These are phyloP conservation scores for Argya squamiceps DNA, from an alignment of 2,797 vertebrate species.

Conservation along the genomic window DNA sequence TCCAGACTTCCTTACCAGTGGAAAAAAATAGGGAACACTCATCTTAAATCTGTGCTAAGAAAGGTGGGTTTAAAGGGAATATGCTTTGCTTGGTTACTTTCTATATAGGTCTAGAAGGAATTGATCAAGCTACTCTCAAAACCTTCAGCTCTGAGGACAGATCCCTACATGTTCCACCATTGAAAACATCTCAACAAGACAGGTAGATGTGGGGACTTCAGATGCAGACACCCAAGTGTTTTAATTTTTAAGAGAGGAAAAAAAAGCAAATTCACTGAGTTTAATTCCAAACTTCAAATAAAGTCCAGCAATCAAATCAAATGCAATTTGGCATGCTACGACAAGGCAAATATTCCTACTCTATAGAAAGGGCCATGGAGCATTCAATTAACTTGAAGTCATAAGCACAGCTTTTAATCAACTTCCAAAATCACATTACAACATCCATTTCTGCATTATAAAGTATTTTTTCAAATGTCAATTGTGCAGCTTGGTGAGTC, in stretches of 20 bases:
- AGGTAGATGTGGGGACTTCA: not conserved
- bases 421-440: not conserved
- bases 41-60: not conserved
- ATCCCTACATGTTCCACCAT: fast-evolving
- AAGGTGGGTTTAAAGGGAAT: not conserved
- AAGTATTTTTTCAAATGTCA: not conserved
- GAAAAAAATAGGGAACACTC: not conserved
- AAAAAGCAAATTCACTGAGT: not conserved
- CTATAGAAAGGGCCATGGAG: not conserved
- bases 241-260: not conserved
- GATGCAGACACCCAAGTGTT: not conserved
- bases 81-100: not conserved
- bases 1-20: not conserved
- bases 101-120: not conserved
- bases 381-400: not conserved
- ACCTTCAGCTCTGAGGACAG: not conserved
- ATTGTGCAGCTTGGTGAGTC: not conserved
- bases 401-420: not conserved
- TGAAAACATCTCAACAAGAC: not conserved
- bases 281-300: not conserved
- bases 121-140: not conserved
- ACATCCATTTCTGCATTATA: not conserved
- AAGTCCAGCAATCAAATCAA: not conserved
- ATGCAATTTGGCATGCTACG: not conserved
- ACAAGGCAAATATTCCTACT: not conserved